Evolutionary conservation across 2,797 vertebrate genomes (phyloP).

Genomic region (Coilia nasus): DNA sequence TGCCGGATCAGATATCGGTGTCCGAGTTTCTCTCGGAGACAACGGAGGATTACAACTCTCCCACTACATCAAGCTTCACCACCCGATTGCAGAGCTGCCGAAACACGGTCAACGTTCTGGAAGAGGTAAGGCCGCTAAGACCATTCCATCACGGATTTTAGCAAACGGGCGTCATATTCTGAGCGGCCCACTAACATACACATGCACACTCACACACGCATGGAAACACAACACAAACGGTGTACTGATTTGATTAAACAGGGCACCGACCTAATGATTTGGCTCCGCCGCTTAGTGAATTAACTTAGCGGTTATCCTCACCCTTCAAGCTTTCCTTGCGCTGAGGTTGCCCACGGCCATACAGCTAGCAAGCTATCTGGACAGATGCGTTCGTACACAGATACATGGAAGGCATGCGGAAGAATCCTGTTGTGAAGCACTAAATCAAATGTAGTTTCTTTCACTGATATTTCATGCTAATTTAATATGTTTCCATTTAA

Average conservation of each 20-base stretch:
- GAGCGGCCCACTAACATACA: background rate
- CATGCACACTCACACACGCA: background rate
- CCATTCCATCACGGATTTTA: slow-evolving; percentile 27
- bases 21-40: slow-evolving; percentile 91
- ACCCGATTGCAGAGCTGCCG: slow-evolving; percentile 88
- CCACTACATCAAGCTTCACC: slow-evolving; percentile 90
- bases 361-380: slow-evolving; percentile 21
- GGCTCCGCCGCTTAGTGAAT: background rate
- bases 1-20: slow-evolving; percentile 92
- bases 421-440: background rate
- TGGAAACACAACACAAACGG: background rate
- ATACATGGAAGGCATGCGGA: slow-evolving; percentile 37
- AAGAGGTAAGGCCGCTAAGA: slow-evolving; percentile 77
- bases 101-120: slow-evolving; percentile 85
- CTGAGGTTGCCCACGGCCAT: background rate
- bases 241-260: background rate
- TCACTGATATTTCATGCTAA: background rate
- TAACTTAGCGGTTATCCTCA: background rate
- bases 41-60: slow-evolving; percentile 91
- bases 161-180: slow-evolving; percentile 8
- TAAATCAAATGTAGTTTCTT: background rate
- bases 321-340: background rate
- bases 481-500: background rate
- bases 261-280: background rate
- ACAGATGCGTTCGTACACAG: slow-evolving; percentile 15